phyloP scores from a whole-genome alignment of 2,113 vertebrate species.

The Myiozetetes cayanensis region DNA sequence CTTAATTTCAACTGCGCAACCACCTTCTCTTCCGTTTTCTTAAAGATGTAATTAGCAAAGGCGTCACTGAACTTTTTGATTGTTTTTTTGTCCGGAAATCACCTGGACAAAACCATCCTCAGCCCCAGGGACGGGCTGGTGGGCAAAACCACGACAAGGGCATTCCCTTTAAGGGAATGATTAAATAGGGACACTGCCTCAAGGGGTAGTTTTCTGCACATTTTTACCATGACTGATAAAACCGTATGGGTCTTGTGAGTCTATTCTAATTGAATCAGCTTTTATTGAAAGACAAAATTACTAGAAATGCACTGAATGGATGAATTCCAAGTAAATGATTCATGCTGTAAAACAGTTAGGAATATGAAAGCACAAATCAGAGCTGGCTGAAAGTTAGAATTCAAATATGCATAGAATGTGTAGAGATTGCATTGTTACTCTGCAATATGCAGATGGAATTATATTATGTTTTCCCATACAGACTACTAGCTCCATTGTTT shows the following conservation, averaged over 20 bases:
- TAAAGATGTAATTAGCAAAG: too few relatives aligned
- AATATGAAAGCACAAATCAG: conserved; percentile 14
- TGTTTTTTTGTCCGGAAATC: too few relatives aligned
- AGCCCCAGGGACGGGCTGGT: too few relatives aligned
- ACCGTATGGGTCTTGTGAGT: conserved; percentile 63
- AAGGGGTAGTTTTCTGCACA: conserved; percentile 47
- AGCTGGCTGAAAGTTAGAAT: background rate
- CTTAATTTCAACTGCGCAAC: too few relatives aligned
- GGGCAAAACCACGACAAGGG: too few relatives aligned
- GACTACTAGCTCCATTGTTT: background rate
- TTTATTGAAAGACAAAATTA: conserved; percentile 47
- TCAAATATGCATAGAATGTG: background rate
- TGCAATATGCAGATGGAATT: background rate
- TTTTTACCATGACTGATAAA: conserved; percentile 61
- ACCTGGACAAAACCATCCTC: too few relatives aligned
- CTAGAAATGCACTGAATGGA: conserved; percentile 52
- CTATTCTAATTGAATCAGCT: conserved; percentile 56
- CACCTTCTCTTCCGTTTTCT: too few relatives aligned
- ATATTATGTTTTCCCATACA: background rate
- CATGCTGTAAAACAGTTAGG: background rate
- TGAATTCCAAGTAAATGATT: conserved; percentile 57
- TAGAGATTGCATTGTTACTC: background rate
- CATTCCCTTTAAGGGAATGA: conserved; percentile 58
- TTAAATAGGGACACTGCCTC: conserved; percentile 53
- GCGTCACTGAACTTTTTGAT: too few relatives aligned